Evolutionary conservation across 2,888 invertebrate genomes (phyloP).

Genomic region (Lithophane socia): DNA sequence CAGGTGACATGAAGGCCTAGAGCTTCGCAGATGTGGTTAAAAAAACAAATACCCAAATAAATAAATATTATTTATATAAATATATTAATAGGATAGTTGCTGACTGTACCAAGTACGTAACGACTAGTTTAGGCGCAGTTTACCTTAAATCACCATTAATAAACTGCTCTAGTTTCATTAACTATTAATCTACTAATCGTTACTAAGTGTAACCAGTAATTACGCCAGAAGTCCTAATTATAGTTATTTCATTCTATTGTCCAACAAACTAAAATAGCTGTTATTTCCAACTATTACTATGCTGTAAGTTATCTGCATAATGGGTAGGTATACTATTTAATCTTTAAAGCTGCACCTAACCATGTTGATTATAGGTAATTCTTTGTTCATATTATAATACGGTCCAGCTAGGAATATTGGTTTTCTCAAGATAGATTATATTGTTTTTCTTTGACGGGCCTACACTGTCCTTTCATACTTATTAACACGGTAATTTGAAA

Average conservation of each 20-base stretch:
- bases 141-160: constrained; percentile 6
- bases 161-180: constrained; percentile 19
- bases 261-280: constrained; percentile 42
- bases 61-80: no score
- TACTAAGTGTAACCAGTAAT: constrained; percentile 26
- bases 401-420: not conserved
- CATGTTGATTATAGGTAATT: not conserved
- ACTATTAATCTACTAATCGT: constrained; percentile 27
- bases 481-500: no score
- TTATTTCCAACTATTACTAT: constrained; percentile 28
- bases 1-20: no score
- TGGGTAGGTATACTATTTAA: not conserved
- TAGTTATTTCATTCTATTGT: constrained; percentile 47
- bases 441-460: no score
- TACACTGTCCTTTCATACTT: no score
- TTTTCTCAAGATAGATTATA: not conserved
- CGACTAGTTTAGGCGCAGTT: not conserved
- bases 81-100: no score
- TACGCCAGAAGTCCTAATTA: constrained; percentile 17
- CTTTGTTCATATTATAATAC: not conserved
- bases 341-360: not conserved
- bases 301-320: constrained; percentile 17
- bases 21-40: no score
- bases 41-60: no score
- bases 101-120: not conserved